Conservation (phyloP, 2,888 invertebrate species). For the Campoplex nolae region DNA sequence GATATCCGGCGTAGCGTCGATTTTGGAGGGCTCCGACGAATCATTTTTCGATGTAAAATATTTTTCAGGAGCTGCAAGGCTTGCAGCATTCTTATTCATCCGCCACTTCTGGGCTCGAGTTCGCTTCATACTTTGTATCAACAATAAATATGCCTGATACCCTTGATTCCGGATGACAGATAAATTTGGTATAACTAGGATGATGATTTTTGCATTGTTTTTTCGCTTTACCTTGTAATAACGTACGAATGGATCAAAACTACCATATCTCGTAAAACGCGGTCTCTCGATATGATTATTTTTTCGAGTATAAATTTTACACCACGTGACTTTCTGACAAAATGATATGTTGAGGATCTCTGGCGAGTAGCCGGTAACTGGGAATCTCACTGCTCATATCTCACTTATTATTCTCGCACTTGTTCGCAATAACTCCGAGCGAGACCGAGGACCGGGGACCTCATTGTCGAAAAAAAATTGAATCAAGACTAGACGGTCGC, state of each 20-base stretch:
- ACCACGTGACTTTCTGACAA: neutral
- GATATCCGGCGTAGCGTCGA: neutral
- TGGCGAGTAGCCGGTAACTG: no score
- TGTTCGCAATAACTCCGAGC: no score
- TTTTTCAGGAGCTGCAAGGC: slow-evolving; percentile 20
- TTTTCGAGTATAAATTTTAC: no score
- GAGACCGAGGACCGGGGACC: no score
- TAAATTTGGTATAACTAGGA: neutral
- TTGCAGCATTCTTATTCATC: slow-evolving; percentile 43
- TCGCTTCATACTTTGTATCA: slow-evolving; percentile 60
- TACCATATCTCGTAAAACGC: no score
- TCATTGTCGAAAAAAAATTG: no score
- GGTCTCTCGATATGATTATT: no score
- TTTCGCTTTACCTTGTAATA: neutral
- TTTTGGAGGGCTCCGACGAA: slow-evolving; percentile 17
- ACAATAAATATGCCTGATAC: neutral
- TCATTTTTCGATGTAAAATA: neutral
- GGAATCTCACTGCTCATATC: no score
- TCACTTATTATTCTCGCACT: no score
- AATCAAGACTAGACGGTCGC: no score
- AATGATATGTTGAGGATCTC: neutral
- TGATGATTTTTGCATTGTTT: neutral
- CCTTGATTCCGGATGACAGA: slow-evolving; percentile 6
- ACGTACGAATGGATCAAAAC: no score
- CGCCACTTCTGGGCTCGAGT: slow-evolving; percentile 45